Conservation (phyloP, 2,797 vertebrate genomes). For the Myotis myotis region DNA sequence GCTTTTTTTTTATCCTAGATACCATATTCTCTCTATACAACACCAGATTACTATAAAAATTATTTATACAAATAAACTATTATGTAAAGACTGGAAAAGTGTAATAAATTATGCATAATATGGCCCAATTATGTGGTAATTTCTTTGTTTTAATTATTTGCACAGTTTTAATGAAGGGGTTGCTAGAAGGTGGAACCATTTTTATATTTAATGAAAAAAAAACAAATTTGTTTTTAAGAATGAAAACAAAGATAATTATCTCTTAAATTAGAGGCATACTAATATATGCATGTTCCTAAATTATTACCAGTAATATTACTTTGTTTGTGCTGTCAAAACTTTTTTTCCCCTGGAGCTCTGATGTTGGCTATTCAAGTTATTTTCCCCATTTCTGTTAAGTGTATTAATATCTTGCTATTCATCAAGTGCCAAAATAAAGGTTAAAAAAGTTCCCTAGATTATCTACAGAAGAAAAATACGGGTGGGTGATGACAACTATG, state of each 20-base stretch:
- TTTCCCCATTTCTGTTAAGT: slow-evolving; percentile 65
- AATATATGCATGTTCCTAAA: slow-evolving; percentile 68
- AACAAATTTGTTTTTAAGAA: slow-evolving; percentile 77
- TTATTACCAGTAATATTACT: slow-evolving; percentile 65
- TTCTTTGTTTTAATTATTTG: slow-evolving; percentile 78
- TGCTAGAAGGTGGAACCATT: slow-evolving; percentile 52
- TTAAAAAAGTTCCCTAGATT: slow-evolving; percentile 70
- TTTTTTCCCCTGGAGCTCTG: slow-evolving; percentile 61
- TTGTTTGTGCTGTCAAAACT: slow-evolving; percentile 73
- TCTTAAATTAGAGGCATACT: slow-evolving; percentile 70
- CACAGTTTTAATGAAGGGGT: slow-evolving; percentile 63
- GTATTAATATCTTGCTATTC: slow-evolving; percentile 70
- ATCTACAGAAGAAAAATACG: slow-evolving; percentile 69
- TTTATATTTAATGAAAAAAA: slow-evolving; percentile 67
- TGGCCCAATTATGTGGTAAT: slow-evolving; percentile 67
- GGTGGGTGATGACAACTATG: slow-evolving; percentile 63
- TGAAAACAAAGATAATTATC: slow-evolving; percentile 78
- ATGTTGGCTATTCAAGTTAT: slow-evolving; percentile 64
- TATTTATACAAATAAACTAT: slow-evolving; percentile 74
- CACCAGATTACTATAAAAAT: slow-evolving; percentile 49
- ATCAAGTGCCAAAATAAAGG: slow-evolving; percentile 68
- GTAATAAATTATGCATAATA: slow-evolving; percentile 62
- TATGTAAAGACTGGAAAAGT: slow-evolving; percentile 55
- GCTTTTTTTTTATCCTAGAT: slow-evolving; percentile 55
- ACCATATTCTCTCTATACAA: slow-evolving; percentile 32